phyloP scores from a whole-genome alignment of 2,797 vertebrate species.

The Diceros bicornis region DNA sequence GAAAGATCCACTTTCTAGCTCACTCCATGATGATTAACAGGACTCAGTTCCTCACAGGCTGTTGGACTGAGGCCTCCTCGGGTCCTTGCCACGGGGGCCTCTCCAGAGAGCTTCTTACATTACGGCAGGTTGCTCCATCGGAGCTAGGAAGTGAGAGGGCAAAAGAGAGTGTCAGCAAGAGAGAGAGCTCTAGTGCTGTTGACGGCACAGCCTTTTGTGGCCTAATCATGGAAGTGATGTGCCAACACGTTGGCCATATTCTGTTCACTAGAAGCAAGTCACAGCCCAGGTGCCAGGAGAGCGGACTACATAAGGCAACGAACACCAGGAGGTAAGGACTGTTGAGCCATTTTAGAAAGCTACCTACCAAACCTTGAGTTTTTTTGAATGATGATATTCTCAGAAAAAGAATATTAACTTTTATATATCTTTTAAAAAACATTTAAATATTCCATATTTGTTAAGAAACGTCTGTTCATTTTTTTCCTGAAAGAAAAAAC shows the following conservation, averaged over 20 bases:
- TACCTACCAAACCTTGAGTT: background rate
- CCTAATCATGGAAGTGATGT: background rate
- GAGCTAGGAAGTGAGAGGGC: background rate
- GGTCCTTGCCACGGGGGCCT: background rate
- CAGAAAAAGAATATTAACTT: constrained; percentile 56
- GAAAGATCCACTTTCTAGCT: background rate
- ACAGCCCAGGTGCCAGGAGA: background rate
- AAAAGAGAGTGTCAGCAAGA: background rate
- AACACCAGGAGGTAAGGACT: background rate
- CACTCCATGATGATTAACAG: background rate
- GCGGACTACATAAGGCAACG: background rate
- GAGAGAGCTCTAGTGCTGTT: background rate
- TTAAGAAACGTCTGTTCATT: constrained; percentile 60
- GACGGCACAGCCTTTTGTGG: background rate
- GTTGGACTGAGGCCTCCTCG: background rate
- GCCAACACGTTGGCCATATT: background rate
- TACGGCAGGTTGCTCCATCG: background rate
- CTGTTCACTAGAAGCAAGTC: background rate
- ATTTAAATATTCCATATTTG: constrained; percentile 30
- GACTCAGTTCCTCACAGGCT: background rate
- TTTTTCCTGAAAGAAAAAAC: constrained; percentile 48
- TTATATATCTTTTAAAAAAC: constrained; percentile 4
- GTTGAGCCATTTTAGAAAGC: constrained; percentile 42
- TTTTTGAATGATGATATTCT: constrained; percentile 45
- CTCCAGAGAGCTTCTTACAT: background rate